Base-by-base conservation (phyloP, 1,140 invertebrate genomes). In the Zelostemma sp. region DNA sequence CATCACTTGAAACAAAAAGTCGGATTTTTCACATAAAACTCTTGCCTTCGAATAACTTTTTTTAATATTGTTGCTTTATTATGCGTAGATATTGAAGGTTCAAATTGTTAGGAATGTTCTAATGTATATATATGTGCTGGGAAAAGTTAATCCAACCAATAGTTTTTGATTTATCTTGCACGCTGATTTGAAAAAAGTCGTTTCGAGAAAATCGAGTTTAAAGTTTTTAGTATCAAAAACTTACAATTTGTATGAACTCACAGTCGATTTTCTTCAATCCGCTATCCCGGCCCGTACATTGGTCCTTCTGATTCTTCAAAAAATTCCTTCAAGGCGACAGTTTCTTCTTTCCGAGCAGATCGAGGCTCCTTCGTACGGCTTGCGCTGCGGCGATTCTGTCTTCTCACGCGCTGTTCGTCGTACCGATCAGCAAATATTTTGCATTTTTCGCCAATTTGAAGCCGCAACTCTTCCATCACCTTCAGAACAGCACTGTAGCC, bases 271-370 rank as follows among this genome's bases (percentile, higher is more conserved):
- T 31, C 28, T 5, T 11, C 11, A 31, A 5, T 31, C 28, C 11
- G 28, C 28, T 31, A 31, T 31, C 11, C 28, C 28, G 11, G 28
- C 28, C 28, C 28, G 11, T 31, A 31, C 11, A 31, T 6, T 11
- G 11, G 11, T 6, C 28, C 40, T 56, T 45, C 28, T 31, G 28
- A 5, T 31, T 31, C 11, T 11, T 31, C 28, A 11, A 31, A 31
- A 31, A 31, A 31, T 31, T 31, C 28, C 15, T 53, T 61, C 38
- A 46, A 49, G 8, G n/a, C 1, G 3, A 61, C 9, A 6, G 18
- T 14, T 31, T 31, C 5, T 31, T 31, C 5, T 31, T 31, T 31
- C 5, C 28, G 28, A 31, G 11, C 11, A 6, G 28, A 6, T 31
- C 28, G 28, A 31, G 28, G 5, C 11, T 31, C 28, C 28, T 31